Conservation (phyloP, 2,888 invertebrate species). For the Empis livida region DNA sequence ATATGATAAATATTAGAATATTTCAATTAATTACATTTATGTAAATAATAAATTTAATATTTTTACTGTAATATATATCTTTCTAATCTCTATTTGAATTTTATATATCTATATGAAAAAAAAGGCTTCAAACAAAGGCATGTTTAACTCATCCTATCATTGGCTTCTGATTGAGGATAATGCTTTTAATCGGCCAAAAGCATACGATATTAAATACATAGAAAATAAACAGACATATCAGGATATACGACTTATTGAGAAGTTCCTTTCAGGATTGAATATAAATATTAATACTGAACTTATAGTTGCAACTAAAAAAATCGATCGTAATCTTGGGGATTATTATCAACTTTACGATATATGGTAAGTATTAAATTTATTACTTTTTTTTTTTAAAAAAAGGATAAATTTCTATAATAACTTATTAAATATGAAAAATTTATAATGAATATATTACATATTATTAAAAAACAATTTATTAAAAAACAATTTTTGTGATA, state of each 20-base stretch:
- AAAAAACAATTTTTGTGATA: not conserved
- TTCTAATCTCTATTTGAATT: too few relatives aligned
- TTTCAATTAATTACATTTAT: too few relatives aligned
- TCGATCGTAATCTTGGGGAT: not conserved
- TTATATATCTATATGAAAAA: too few relatives aligned
- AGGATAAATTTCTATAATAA: not conserved
- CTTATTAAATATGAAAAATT: not conserved
- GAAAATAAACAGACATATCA: conserved; percentile 11
- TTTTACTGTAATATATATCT: too few relatives aligned
- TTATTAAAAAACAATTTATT: not conserved
- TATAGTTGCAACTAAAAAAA: conserved; percentile 18
- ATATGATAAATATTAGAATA: too few relatives aligned
- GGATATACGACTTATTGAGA: conserved; percentile 27
- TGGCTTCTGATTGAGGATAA: not conserved
- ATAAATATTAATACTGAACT: conserved; percentile 35
- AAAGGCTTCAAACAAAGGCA: too few relatives aligned
- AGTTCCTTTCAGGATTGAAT: conserved; percentile 31
- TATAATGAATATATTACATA: not conserved
- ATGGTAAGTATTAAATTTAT: not conserved
- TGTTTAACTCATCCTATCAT: not conserved
- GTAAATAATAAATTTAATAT: too few relatives aligned
- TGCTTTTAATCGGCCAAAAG: not conserved
- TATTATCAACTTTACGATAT: not conserved
- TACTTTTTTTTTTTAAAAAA: not conserved
- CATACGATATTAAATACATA: too few relatives aligned